Percentiles rank a stretch among this genome's conserved stretches.
Conservation (phyloP, 2,888 invertebrate species). For the Plusia festucae region DNA sequence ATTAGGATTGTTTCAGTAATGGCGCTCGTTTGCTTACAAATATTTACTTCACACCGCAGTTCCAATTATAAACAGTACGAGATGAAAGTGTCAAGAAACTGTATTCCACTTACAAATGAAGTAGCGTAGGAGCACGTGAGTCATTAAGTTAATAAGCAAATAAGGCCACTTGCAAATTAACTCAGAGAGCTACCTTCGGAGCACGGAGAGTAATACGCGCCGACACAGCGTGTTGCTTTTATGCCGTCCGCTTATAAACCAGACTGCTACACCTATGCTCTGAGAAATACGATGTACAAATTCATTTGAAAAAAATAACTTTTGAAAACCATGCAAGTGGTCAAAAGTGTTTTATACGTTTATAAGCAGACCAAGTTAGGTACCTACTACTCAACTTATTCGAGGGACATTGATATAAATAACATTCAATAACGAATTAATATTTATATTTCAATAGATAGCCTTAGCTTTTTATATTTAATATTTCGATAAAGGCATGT, state of each 20-base stretch:
- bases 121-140: slow-evolving; percentile 23
- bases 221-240: slow-evolving; percentile 70
- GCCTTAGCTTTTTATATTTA: background rate
- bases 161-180: slow-evolving; percentile 38
- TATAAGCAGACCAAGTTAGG: background rate
- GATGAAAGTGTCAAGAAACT: slow-evolving; percentile 15
- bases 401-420: no score
- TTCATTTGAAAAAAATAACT: slow-evolving; percentile 18
- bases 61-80: slow-evolving; percentile 13
- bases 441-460: background rate
- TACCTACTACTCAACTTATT: no score
- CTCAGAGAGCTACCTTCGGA: slow-evolving; percentile 72
- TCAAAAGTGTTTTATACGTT: background rate
- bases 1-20: slow-evolving; percentile 4
- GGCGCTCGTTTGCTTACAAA: slow-evolving; percentile 12
- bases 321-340: background rate
- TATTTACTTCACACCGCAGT: slow-evolving; percentile 16
- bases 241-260: slow-evolving; percentile 80
- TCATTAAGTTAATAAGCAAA: slow-evolving; percentile 37
- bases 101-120: slow-evolving; percentile 6
- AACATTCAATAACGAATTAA: no score
- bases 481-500: background rate
- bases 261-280: slow-evolving; percentile 77
- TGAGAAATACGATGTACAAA: slow-evolving; percentile 53
- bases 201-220: slow-evolving; percentile 70